Conservation (phyloP, 2,888 invertebrate genomes). For the Drosophila barbarae region DNA sequence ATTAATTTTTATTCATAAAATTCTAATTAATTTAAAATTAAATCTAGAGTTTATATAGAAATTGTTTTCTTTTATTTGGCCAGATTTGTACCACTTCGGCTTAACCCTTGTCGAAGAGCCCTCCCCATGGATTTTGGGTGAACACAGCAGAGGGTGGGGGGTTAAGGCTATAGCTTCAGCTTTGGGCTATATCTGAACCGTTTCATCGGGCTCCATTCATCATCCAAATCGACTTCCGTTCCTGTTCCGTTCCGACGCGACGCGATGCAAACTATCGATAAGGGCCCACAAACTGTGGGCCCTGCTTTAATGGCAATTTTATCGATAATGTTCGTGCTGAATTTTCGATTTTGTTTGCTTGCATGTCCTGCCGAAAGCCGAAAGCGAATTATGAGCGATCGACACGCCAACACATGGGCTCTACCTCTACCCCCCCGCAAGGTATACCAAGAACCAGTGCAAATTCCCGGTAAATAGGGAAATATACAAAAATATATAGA, state of each 20-base stretch:
- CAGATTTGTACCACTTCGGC: not conserved
- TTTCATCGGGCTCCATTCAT: slow-evolving; percentile 72
- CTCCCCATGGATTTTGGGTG: not conserved
- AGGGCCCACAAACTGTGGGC: slow-evolving; percentile 45
- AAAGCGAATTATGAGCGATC: slow-evolving; percentile 71
- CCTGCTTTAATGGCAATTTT: slow-evolving; percentile 75
- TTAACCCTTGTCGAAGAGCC: slow-evolving; percentile 19
- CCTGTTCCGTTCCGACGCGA: slow-evolving; percentile 41
- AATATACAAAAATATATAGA: not conserved
- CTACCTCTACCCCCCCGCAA: not conserved
- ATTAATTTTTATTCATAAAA: accelerated
- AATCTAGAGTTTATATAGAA: too few relatives aligned
- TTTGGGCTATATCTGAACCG: slow-evolving; percentile 48
- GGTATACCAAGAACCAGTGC: slow-evolving; percentile 64
- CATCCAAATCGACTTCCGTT: slow-evolving; percentile 74
- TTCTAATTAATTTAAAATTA: not conserved
- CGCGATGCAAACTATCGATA: slow-evolving; percentile 75
- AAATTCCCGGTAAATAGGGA: slow-evolving; percentile 48
- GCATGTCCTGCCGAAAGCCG: slow-evolving; percentile 53
- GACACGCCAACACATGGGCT: slow-evolving; percentile 60
- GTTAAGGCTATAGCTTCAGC: not conserved
- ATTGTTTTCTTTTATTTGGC: not conserved
- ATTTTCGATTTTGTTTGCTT: slow-evolving; percentile 74
- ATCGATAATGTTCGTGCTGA: slow-evolving; percentile 78
- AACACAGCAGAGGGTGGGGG: not conserved